Evolutionary conservation across 2,113 vertebrate species (phyloP).

Genomic region (Picathartes gymnocephalus): DNA sequence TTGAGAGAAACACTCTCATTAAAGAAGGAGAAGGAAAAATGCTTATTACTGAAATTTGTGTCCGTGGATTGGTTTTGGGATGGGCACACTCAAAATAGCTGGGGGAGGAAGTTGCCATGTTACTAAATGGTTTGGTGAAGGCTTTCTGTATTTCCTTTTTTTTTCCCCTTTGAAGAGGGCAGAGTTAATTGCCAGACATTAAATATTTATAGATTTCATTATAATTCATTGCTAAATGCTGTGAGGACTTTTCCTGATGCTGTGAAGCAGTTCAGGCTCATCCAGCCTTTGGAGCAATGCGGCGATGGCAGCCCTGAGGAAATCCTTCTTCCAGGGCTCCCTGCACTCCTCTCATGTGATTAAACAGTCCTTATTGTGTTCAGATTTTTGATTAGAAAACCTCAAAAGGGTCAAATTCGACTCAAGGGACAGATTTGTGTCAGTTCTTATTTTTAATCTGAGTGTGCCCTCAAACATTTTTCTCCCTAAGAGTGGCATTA

Average conservation of each 20-base stretch:
- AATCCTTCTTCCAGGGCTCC: background rate
- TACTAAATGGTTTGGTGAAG: background rate
- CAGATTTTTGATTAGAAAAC: background rate
- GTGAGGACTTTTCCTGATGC: background rate
- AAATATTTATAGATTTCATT: conserved; percentile 33
- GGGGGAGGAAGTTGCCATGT: background rate
- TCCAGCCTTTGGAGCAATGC: background rate
- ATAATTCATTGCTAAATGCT: background rate
- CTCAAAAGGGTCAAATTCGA: background rate
- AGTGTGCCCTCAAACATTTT: background rate
- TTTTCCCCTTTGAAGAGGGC: background rate
- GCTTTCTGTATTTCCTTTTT: background rate
- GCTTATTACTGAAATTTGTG: background rate
- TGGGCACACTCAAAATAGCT: background rate
- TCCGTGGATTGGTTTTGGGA: background rate
- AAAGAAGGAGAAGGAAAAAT: background rate
- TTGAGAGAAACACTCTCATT: background rate
- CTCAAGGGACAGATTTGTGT: background rate
- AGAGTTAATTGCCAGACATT: conserved; percentile 18
- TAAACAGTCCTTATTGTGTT: background rate
- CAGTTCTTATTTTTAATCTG: background rate
- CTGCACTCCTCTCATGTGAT: background rate
- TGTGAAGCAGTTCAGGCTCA: background rate
- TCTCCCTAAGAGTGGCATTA: background rate
- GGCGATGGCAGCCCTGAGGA: background rate